phyloP scores from a whole-genome alignment of 2,797 vertebrate species.

The Mionectes olivaceus region DNA sequence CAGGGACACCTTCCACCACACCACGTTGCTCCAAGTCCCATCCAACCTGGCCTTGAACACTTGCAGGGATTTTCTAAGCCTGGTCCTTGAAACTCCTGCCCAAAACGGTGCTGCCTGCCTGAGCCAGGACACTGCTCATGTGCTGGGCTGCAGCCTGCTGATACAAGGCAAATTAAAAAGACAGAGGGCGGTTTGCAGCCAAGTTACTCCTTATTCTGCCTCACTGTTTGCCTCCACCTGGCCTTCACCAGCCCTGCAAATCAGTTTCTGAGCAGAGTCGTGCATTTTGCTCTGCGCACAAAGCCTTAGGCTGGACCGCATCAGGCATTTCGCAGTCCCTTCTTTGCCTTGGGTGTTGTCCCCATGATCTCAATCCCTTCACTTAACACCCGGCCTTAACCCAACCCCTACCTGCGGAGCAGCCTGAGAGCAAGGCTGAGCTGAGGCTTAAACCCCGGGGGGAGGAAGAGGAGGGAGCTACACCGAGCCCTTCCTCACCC shows the following conservation, averaged over 20 bases:
- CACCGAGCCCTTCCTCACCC: background rate
- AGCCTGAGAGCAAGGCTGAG: background rate
- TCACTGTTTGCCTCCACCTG: background rate
- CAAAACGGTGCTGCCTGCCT: background rate
- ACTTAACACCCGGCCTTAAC: background rate
- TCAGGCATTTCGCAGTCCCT: background rate
- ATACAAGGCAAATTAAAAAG: background rate
- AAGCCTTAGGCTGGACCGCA: background rate
- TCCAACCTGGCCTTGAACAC: background rate
- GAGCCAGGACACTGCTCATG: background rate
- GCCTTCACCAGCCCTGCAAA: background rate
- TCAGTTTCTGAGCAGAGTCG: background rate
- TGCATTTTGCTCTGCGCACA: background rate
- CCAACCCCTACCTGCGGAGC: rapidly evolving
- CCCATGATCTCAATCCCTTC: background rate
- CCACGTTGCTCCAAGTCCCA: background rate
- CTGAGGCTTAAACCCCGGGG: background rate
- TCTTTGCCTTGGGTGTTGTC: background rate
- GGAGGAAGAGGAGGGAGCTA: background rate
- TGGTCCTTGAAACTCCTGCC: background rate
- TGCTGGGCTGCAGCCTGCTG: background rate
- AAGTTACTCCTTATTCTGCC: background rate
- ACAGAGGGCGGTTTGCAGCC: background rate
- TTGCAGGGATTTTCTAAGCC: background rate
- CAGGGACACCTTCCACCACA: background rate